A percentile compares a stretch with the other conserved stretches of the same genome.
phyloP scores from a whole-genome alignment of 2,113 vertebrate genomes.

The Platichthys stellatus region DNA sequence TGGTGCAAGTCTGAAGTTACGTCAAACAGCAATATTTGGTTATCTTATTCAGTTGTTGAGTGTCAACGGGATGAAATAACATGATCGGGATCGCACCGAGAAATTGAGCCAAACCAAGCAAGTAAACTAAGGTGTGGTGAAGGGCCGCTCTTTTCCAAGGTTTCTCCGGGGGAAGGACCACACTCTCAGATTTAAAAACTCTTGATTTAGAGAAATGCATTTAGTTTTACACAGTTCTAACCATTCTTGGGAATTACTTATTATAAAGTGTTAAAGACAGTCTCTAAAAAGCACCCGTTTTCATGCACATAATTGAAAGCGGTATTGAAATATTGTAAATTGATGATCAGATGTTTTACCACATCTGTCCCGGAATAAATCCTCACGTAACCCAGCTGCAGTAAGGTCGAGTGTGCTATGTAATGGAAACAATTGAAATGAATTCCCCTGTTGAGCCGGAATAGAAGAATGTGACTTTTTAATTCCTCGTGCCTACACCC shows the following conservation, averaged over 20 bases:
- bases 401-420: constrained; percentile 52
- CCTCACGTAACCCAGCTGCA: constrained; percentile 36
- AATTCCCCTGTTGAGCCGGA: constrained; percentile 44
- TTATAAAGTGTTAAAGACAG: not conserved
- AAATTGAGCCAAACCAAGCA: not conserved
- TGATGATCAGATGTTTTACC: constrained; percentile 27
- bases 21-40: not conserved
- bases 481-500: constrained; percentile 60
- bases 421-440: constrained; percentile 70
- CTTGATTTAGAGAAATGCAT: too few relatives aligned
- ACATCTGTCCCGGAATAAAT: constrained; percentile 43
- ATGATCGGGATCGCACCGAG: not conserved
- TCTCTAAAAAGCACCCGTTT: constrained; percentile 9
- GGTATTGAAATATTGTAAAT: constrained; percentile 10
- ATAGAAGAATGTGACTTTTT: constrained; percentile 46
- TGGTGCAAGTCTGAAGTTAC: not conserved
- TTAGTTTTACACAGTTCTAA: too few relatives aligned
- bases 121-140: not conserved
- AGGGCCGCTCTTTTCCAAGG: not conserved
- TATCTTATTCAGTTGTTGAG: not conserved
- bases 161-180: not conserved
- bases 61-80: not conserved
- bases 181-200: too few relatives aligned
- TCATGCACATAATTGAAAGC: constrained; percentile 1
- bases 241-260: not conserved